Percentiles rank a stretch among this genome's conserved stretches.
Evolutionary conservation across 2,797 vertebrate genomes (phyloP).

Genomic region (Lepus townsendii): DNA sequence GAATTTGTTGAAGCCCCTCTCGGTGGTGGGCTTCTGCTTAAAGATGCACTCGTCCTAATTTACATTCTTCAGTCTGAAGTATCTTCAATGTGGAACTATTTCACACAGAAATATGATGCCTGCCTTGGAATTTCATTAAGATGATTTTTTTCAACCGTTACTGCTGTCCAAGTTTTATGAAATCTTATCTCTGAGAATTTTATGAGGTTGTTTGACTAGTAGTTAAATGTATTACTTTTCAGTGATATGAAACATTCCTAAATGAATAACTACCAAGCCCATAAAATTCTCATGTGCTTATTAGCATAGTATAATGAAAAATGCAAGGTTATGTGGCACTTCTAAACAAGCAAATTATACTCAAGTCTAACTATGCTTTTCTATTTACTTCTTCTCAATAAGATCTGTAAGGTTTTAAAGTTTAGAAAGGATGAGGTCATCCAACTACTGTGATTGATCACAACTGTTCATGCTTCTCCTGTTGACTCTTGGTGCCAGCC

Average conservation of each 20-base stretch:
- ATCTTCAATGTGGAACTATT: slow-evolving; percentile 66
- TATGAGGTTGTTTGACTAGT: slow-evolving; percentile 79
- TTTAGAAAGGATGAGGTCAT: slow-evolving; percentile 81
- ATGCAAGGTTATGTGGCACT: slow-evolving; percentile 56
- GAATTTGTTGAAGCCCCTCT: slow-evolving; percentile 67
- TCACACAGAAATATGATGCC: slow-evolving; percentile 75
- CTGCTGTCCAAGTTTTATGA: slow-evolving; percentile 81
- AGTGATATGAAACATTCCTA: slow-evolving; percentile 75
- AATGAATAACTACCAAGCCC: slow-evolving; percentile 77
- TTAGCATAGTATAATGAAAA: slow-evolving; percentile 83
- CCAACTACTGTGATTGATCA: slow-evolving; percentile 85
- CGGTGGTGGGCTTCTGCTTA: slow-evolving; percentile 56
- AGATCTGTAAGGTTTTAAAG: slow-evolving; percentile 68
- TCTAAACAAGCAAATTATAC: slow-evolving; percentile 72
- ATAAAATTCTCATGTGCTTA: slow-evolving; percentile 80
- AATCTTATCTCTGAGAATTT: slow-evolving; percentile 83
- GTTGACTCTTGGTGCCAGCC: slow-evolving; percentile 83
- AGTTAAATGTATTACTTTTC: slow-evolving; percentile 78
- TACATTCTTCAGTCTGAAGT: slow-evolving; percentile 60
- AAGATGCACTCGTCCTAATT: slow-evolving; percentile 64
- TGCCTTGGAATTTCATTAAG: slow-evolving; percentile 81
- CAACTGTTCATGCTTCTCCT: slow-evolving; percentile 75
- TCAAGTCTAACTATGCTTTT: slow-evolving; percentile 53
- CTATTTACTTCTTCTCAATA: slow-evolving; percentile 78
- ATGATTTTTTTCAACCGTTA: slow-evolving; percentile 63